Conservation (phyloP, 64 coral and sea anemone species). For the Platygyra sinensis region DNA sequence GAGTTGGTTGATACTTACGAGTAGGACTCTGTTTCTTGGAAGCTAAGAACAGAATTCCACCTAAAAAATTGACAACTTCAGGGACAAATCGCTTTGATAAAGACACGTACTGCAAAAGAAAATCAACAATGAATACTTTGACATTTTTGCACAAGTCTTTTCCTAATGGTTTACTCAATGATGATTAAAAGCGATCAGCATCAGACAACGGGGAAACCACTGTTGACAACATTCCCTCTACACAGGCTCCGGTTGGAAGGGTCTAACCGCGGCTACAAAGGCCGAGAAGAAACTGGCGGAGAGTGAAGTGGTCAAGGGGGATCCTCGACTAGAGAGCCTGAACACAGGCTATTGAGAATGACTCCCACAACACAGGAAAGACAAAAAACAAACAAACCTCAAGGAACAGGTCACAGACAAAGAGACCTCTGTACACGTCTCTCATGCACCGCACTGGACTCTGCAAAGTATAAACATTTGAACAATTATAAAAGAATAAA, state of each 20-base stretch:
- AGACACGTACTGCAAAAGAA: conserved; percentile 69
- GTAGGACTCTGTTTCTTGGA: conserved; percentile 64
- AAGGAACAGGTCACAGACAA: conserved; percentile 40
- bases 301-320: too few species aligned
- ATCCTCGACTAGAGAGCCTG: neutral
- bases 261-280: too few species aligned
- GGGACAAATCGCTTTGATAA: conserved; percentile 89
- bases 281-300: too few species aligned
- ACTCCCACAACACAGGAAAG: neutral
- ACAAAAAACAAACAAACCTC: conserved; percentile 47
- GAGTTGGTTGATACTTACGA: conserved; percentile 49
- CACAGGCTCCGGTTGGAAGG: too few species aligned
- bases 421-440: conserved; percentile 58
- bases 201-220: too few species aligned
- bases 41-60: conserved; percentile 79
- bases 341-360: neutral
- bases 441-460: conserved; percentile 67
- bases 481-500: neutral
- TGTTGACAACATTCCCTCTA: too few species aligned
- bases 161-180: neutral
- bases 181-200: neutral
- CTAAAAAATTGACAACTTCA: conserved; percentile 88
- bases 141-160: neutral
- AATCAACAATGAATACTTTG: neutral
- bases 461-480: conserved; percentile 55